phyloP scores from a whole-genome alignment of 2,797 vertebrate species.

The Botia almorhae region DNA sequence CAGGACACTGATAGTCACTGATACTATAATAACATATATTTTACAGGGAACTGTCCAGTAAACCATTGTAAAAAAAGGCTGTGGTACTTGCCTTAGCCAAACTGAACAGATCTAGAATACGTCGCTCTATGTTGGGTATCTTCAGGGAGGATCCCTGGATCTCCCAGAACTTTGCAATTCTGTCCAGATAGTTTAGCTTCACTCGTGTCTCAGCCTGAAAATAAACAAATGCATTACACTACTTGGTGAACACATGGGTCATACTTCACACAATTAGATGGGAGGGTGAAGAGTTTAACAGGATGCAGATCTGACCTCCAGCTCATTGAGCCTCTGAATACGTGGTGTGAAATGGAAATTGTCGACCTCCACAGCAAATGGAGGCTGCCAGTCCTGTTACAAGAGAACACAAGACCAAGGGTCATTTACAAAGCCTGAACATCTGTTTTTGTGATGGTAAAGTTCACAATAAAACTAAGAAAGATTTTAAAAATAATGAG shows the following conservation, averaged over 20 bases:
- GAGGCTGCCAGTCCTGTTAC: conserved; percentile 93
- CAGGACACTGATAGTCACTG: neutral
- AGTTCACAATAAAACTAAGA: neutral
- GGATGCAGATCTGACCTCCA: conserved; percentile 81
- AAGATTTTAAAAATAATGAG: neutral
- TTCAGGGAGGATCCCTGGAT: conserved; percentile 93
- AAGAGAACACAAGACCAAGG: conserved; percentile 24
- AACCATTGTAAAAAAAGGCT: neutral
- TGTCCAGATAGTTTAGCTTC: conserved; percentile 96
- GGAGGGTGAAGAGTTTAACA: neutral
- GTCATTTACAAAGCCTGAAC: neutral
- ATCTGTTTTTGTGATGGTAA: too few species aligned
- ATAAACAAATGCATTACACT: neutral
- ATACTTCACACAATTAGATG: neutral
- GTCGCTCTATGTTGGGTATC: conserved; percentile 93
- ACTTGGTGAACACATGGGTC: conserved; percentile 4
- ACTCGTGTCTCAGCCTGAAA: conserved; percentile 92
- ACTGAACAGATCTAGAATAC: conserved; percentile 92
- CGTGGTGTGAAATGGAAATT: conserved; percentile 93
- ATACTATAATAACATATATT: neutral
- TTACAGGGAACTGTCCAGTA: too few species aligned
- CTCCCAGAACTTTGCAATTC: conserved; percentile 98
- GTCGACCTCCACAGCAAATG: conserved; percentile 94
- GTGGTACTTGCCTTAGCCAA: conserved; percentile 83
- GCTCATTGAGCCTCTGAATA: conserved; percentile 94